A percentile compares a stretch with the other conserved stretches of the same genome.
Conservation (phyloP, 2,797 vertebrate species). For the Antennarius maculatus region DNA sequence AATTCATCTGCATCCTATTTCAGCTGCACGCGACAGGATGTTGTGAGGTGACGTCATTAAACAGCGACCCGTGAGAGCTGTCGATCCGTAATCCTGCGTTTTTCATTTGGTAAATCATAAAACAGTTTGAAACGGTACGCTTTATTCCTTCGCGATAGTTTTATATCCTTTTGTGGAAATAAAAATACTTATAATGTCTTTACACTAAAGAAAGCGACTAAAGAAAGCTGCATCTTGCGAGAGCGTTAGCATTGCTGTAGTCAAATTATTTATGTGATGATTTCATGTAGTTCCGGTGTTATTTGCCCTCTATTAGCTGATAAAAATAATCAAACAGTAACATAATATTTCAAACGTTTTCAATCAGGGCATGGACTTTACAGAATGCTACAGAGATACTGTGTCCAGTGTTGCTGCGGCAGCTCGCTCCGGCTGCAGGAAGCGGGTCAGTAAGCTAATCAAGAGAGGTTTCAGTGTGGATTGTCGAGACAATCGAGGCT, state of each 20-base stretch:
- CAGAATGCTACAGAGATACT: slow-evolving; percentile 86
- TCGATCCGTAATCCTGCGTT: too few species aligned
- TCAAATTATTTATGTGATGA: neutral
- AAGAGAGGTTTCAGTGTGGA: slow-evolving; percentile 83
- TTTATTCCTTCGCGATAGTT: rapidly evolving
- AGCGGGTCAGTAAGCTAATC: slow-evolving; percentile 83
- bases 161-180: neutral
- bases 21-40: slow-evolving; percentile 7
- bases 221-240: rapidly evolving
- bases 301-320: neutral
- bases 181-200: rapidly evolving
- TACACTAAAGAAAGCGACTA: rapidly evolving
- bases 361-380: slow-evolving; percentile 87
- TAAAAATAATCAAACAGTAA: too few species aligned
- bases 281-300: neutral
- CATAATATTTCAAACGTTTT: rapidly evolving
- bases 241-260: neutral
- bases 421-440: slow-evolving; percentile 81
- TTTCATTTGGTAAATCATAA: neutral
- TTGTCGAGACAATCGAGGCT: slow-evolving; percentile 91
- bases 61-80: slow-evolving; percentile 8
- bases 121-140: rapidly evolving
- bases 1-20: too few species aligned
- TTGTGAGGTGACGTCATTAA: slow-evolving; percentile 37
- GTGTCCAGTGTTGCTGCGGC: slow-evolving; percentile 88